Evolutionary conservation across 2,888 invertebrate genomes (phyloP).

Genomic region (Caenorhabditis imperialis): DNA sequence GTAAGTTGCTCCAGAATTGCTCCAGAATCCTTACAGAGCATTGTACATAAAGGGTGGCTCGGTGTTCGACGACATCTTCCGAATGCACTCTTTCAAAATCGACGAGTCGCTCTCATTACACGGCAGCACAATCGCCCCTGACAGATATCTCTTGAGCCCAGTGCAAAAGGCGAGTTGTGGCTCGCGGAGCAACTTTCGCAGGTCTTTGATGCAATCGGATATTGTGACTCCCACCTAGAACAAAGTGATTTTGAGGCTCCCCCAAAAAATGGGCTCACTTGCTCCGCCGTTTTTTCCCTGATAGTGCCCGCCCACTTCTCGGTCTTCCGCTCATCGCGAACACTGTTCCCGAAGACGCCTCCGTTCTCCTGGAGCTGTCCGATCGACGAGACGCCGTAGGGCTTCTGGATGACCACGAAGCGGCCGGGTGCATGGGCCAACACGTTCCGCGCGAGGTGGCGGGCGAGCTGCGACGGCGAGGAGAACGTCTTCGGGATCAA

Average conservation of each 20-base stretch:
- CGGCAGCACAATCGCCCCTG: slow-evolving; percentile 65
- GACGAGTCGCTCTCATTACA: slow-evolving; percentile 48
- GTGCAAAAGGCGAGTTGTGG: slow-evolving; percentile 57
- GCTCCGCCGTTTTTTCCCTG: slow-evolving; percentile 12
- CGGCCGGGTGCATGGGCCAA: slow-evolving; percentile 59
- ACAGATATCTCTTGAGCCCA: slow-evolving; percentile 61
- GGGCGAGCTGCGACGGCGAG: slow-evolving; percentile 32
- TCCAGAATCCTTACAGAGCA: slow-evolving; percentile 54
- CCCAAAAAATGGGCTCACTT: neutral
- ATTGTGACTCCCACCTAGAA: slow-evolving; percentile 32
- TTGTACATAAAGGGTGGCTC: slow-evolving; percentile 54
- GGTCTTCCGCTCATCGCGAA: slow-evolving; percentile 50
- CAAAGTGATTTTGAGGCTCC: too few relatives aligned
- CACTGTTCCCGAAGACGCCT: slow-evolving; percentile 60
- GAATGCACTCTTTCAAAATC: slow-evolving; percentile 55
- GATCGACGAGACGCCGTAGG: slow-evolving; percentile 64
- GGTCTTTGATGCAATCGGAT: slow-evolving; percentile 43
- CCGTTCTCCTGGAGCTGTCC: slow-evolving; percentile 56
- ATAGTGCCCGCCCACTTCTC: slow-evolving; percentile 41
- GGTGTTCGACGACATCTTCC: slow-evolving; percentile 24
- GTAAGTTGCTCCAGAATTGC: too few relatives aligned
- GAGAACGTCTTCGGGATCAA: slow-evolving; percentile 20
- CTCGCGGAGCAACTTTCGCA: slow-evolving; percentile 42
- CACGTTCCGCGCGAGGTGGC: slow-evolving; percentile 48
- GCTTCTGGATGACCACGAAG: slow-evolving; percentile 64